Evolutionary conservation across 92 coral and sea anemone species (phyloP), one percentile per base, ranked within the genome.

Genomic region (Actinernus sp.): DNA sequence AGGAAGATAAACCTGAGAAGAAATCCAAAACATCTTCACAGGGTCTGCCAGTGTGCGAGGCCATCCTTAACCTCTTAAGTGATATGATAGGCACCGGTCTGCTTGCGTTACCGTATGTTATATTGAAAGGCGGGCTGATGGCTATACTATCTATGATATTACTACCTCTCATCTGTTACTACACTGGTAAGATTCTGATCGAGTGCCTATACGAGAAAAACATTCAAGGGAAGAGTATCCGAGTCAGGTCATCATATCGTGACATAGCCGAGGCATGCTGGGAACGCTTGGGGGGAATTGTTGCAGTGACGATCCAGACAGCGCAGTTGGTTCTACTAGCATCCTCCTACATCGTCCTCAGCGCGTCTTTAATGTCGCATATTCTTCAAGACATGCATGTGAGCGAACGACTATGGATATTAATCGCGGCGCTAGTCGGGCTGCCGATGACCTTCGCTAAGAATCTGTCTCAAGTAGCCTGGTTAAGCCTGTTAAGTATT

Each of bases 401-500:
- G 26, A 51, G 83, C 2, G 74, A 84, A 4, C 51, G 82, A 27
- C 55, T 51, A 1, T 84, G 84, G 90, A 55, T 78, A 17, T 16
- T 78, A 31, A 76, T 76, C 32, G 78, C 84, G 16, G 79, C 84
- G 13, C 40, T 73, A 9, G 37, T 63, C 12, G 81, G 44, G 7
- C 58, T 84, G 8, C 90, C 90, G 5, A 62, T 70, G 4, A 59
- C 63, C 19, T 61, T 84, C 26, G 62, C 73, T 13, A 55, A 49
- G 38, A 55, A 63, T 28, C 63, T 84, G 2, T 63, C 90, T 2
- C 73, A 68, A 27, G 84, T 76, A 23, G 84, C 90, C 1, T 84
- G 90, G 90, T 26, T 84, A 12, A 84, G 83, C 24, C 65, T 84
- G 7, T 23, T 84, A 11, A 76, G 90, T 34, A 57, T 68, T 0